Percentiles rank a stretch among this genome's conserved stretches.
phyloP scores from a whole-genome alignment of 2,113 vertebrate species.

The Lepus americanus region DNA sequence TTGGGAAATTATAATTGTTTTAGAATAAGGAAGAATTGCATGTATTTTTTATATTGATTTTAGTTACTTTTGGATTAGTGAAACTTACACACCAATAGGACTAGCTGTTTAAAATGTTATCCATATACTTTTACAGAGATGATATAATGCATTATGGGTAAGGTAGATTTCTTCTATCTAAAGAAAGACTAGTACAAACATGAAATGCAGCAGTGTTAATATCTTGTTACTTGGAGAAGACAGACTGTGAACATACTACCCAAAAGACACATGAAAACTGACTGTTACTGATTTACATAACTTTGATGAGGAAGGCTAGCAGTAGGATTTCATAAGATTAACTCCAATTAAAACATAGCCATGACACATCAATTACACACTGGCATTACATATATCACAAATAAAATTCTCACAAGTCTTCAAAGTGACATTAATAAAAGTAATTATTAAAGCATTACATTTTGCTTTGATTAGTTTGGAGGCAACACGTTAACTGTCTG shows the following conservation, averaged over 20 bases:
- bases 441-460: background rate
- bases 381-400: background rate
- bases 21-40: slow-evolving; percentile 14
- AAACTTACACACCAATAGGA: background rate
- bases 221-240: background rate
- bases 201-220: background rate
- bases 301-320: background rate
- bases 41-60: background rate
- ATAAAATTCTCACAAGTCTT: background rate
- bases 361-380: background rate
- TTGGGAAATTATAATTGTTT: background rate
- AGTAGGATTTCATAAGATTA: background rate
- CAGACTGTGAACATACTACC: background rate
- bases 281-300: background rate
- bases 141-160: background rate
- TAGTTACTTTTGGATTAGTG: background rate
- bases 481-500: background rate
- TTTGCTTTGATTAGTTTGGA: background rate
- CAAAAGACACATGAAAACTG: background rate
- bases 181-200: background rate
- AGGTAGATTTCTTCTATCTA: background rate
- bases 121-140: background rate
- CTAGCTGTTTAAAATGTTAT: background rate
- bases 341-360: background rate
- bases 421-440: background rate